phyloP scores from a whole-genome alignment of 2,113 vertebrate genomes.

The Labrus mixtus region DNA sequence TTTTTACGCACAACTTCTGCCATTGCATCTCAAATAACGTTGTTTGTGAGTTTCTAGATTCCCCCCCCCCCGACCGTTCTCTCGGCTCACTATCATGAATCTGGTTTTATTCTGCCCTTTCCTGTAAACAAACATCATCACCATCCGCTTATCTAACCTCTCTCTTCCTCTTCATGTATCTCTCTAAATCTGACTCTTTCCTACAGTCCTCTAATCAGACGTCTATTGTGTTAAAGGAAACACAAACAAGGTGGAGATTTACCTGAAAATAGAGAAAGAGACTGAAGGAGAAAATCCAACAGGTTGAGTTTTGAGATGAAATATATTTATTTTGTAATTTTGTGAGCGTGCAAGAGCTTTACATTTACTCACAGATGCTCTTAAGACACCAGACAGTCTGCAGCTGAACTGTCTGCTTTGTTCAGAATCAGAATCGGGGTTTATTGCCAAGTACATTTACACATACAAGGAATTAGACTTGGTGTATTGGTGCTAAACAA shows the following conservation, averaged over 20 bases:
- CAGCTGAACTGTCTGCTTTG: background rate
- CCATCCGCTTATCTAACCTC: slow-evolving; percentile 29
- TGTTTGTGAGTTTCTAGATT: background rate
- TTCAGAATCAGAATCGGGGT: too few relatives aligned
- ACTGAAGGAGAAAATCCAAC: too few relatives aligned
- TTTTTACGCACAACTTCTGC: background rate
- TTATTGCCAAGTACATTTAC: too few relatives aligned
- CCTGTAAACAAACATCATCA: slow-evolving; percentile 55
- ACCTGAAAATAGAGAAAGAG: slow-evolving; percentile 14
- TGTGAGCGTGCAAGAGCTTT: background rate
- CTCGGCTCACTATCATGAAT: slow-evolving; percentile 37
- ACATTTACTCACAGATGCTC: background rate
- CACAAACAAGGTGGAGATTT: background rate
- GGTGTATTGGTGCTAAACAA: too few relatives aligned
- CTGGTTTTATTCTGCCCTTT: slow-evolving; percentile 37
- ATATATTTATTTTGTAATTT: background rate
- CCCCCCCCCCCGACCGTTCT: background rate
- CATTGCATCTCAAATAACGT: background rate
- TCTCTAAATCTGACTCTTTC: slow-evolving; percentile 18
- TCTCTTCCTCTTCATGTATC: slow-evolving; percentile 38
- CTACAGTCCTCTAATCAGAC: slow-evolving; percentile 58
- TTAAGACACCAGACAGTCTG: background rate
- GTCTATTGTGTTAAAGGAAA: slow-evolving; percentile 49
- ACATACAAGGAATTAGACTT: too few relatives aligned
- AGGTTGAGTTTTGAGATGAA: too few relatives aligned